Percentiles rank a stretch among this genome's conserved stretches.
These are phyloP conservation scores for Acanthurus leucopareius DNA, from an alignment of 2,797 vertebrate genomes.

Conservation along the genomic window DNA sequence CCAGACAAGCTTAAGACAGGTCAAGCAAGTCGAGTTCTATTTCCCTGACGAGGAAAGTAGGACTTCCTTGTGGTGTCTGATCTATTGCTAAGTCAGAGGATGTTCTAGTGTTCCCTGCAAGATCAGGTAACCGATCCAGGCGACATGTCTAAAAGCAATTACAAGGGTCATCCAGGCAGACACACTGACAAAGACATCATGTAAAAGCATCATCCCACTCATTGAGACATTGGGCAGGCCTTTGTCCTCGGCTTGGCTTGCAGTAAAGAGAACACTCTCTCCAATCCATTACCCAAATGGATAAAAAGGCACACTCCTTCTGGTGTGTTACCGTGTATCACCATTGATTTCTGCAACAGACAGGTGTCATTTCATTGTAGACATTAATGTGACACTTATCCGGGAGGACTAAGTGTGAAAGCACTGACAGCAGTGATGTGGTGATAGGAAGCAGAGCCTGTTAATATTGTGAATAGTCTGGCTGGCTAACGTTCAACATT, in stretches of 20 bases:
- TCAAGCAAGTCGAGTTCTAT: not conserved
- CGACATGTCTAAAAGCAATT: not conserved
- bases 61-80: not conserved
- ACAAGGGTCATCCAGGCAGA: constrained; percentile 5
- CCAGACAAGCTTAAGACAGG: not conserved
- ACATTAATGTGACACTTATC: constrained; percentile 56
- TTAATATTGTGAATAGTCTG: constrained; percentile 44
- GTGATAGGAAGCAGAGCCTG: constrained; percentile 44
- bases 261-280: not conserved
- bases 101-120: constrained; percentile 12
- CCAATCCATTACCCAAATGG: not conserved
- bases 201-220: not conserved
- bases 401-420: constrained; percentile 41
- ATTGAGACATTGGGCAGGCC: not conserved
- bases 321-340: constrained; percentile 13
- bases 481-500: constrained; percentile 36
- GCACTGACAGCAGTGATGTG: constrained; percentile 30
- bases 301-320: constrained; percentile 22
- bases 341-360: constrained; percentile 27
- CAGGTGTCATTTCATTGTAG: constrained; percentile 39
- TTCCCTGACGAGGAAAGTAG: not conserved
- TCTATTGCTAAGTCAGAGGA: not conserved
- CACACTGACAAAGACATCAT: not conserved
- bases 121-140: constrained; percentile 5
- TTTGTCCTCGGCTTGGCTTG: not conserved